These are phyloP conservation scores for Neodontobutis hainanensis DNA, from an alignment of 2,113 vertebrate genomes.

Conservation along the genomic window DNA sequence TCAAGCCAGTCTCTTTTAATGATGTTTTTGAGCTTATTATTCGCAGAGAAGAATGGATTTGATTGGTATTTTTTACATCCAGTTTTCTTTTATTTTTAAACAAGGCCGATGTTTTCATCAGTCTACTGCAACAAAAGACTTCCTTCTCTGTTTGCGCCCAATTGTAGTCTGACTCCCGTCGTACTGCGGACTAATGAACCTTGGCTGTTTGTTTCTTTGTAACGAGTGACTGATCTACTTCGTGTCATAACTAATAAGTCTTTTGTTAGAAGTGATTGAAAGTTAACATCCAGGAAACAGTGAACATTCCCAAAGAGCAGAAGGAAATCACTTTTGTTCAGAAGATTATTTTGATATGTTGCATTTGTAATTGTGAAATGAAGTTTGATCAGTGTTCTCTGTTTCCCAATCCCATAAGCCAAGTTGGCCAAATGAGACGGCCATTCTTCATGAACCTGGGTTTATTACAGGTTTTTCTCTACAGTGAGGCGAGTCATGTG, in stretches of 20 bases:
- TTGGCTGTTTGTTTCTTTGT: slow-evolving; percentile 9
- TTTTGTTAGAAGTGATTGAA: neutral
- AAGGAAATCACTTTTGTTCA: neutral
- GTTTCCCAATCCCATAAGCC: too few species aligned
- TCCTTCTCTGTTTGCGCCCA: slow-evolving; percentile 6
- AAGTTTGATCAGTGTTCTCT: too few species aligned
- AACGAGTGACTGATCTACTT: neutral
- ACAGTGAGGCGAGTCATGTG: too few species aligned
- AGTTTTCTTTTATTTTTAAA: slow-evolving; percentile 47
- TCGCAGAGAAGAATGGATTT: slow-evolving; percentile 69
- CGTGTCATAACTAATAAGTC: neutral
- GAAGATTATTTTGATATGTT: too few species aligned
- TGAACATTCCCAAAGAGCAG: neutral
- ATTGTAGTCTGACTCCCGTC: slow-evolving; percentile 3
- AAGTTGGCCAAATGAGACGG: too few species aligned
- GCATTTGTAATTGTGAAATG: too few species aligned
- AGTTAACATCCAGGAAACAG: neutral
- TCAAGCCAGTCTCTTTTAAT: slow-evolving; percentile 68
- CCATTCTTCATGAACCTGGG: too few species aligned
- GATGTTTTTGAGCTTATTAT: slow-evolving; percentile 70
- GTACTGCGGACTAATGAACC: slow-evolving; percentile 2
- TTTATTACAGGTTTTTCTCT: too few species aligned
- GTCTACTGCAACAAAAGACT: slow-evolving; percentile 15
- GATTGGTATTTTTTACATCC: slow-evolving; percentile 65
- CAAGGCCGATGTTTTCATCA: slow-evolving; percentile 20